Percentiles rank a stretch among this genome's conserved stretches.
Conservation (phyloP, 2,888 invertebrate genomes). For the Tinea semifulvella region DNA sequence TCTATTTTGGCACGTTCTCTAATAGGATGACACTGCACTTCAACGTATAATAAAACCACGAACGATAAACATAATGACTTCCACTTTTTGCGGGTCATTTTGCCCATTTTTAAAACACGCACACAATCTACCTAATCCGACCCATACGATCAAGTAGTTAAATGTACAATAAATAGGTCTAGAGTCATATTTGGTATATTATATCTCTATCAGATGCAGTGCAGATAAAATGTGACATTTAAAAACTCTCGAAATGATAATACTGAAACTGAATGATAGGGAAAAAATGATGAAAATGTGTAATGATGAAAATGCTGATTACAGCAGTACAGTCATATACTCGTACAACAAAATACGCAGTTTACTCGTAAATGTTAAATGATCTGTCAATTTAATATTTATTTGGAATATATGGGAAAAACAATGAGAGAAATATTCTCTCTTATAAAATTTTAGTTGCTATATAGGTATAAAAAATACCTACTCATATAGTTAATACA, state of each 20-base stretch:
- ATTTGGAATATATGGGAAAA: too few species aligned
- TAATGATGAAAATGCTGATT: too few species aligned
- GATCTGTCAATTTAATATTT: too few species aligned
- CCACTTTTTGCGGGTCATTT: constrained; percentile 44
- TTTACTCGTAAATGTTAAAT: too few species aligned
- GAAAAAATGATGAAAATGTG: neutral
- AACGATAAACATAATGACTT: constrained; percentile 20
- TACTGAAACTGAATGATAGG: neutral
- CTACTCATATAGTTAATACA: neutral
- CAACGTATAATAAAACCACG: neutral
- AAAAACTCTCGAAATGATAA: constrained; percentile 4
- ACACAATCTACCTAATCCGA: neutral
- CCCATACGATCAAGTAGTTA: neutral
- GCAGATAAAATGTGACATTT: neutral
- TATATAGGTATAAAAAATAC: too few species aligned
- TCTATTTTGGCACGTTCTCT: neutral
- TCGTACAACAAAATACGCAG: too few species aligned
- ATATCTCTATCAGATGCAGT: constrained; percentile 4
- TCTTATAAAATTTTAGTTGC: too few species aligned
- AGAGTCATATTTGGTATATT: neutral
- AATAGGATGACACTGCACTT: constrained; percentile 1
- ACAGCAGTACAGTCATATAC: too few species aligned
- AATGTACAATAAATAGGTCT: neutral
- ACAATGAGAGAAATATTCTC: too few species aligned
- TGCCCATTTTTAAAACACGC: constrained; percentile 16